These are phyloP conservation scores for Strigamia crassipes DNA, from an alignment of 2,888 invertebrate genomes.

Conservation along the genomic window DNA sequence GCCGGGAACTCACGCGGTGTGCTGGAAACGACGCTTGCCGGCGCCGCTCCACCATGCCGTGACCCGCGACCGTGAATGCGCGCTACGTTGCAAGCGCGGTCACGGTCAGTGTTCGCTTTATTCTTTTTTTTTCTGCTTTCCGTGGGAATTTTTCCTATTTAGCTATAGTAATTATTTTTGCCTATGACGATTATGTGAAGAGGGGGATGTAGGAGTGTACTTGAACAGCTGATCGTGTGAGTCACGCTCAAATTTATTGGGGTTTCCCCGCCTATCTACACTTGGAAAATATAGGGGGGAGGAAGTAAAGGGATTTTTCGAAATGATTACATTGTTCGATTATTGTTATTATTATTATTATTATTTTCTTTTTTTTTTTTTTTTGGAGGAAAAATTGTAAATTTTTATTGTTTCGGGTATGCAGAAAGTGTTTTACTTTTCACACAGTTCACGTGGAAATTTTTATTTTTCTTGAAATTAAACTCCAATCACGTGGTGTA, in stretches of 20 bases:
- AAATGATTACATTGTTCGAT: neutral
- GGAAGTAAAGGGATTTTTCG: neutral
- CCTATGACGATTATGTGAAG: neutral
- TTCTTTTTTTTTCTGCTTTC: neutral
- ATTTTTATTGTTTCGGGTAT: neutral
- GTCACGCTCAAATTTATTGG: neutral
- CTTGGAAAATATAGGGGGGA: neutral
- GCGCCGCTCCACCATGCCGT: neutral
- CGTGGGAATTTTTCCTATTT: neutral
- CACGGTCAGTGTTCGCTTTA: neutral
- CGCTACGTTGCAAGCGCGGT: neutral
- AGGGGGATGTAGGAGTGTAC: neutral
- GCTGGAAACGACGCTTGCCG: neutral
- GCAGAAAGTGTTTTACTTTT: too few species aligned
- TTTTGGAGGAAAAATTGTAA: neutral
- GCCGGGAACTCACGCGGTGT: neutral
- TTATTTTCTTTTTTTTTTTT: too few species aligned
- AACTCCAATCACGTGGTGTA: too few species aligned
- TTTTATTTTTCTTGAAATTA: too few species aligned
- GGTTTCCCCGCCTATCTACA: constrained; percentile 12
- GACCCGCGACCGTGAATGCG: constrained; percentile 16
- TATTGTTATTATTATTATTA: too few species aligned
- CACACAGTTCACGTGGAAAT: too few species aligned
- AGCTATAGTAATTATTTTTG: neutral
- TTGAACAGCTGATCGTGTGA: neutral